Percentiles rank a stretch among this genome's conserved stretches.
These are phyloP conservation scores for Amitus sp. DNA, from an alignment of 2,888 invertebrate species.

Conservation along the genomic window DNA sequence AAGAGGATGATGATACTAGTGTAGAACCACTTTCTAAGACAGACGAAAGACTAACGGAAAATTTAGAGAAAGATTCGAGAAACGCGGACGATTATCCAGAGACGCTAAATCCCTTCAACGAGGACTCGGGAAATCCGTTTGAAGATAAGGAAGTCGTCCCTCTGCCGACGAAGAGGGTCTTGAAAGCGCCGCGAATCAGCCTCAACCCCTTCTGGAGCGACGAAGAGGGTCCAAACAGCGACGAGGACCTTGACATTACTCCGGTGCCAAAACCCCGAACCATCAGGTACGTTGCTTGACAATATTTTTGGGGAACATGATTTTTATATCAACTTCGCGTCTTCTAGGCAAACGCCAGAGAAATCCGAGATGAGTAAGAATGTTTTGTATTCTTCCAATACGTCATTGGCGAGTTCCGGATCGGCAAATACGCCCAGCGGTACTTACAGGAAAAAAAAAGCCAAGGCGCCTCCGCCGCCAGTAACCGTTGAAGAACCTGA, in stretches of 20 bases:
- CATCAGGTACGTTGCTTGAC: conserved; percentile 64
- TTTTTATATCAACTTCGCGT: no score
- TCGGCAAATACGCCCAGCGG: conserved; percentile 66
- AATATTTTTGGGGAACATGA: no score
- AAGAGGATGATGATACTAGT: conserved; percentile 5
- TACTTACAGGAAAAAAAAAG: conserved; percentile 73
- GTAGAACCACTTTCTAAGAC: conserved; percentile 32
- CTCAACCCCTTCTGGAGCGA: conserved; percentile 81
- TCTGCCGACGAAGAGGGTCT: conserved; percentile 59
- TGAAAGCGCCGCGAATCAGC: conserved; percentile 69
- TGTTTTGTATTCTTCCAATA: conserved; percentile 61
- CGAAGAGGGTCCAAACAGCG: conserved; percentile 70
- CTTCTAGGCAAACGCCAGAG: no score
- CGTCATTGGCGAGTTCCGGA: conserved; percentile 63
- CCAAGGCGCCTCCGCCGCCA: conserved; percentile 78
- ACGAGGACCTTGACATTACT: conserved; percentile 37
- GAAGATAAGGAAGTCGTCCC: conserved; percentile 50
- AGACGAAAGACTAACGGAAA: conserved; percentile 10
- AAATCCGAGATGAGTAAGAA: conserved; percentile 53
- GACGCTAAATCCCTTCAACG: conserved; percentile 85
- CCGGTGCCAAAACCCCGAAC: conserved; percentile 68
- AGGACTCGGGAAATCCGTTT: conserved; percentile 61
- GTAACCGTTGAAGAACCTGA: conserved; percentile 40
- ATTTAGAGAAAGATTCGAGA: conserved; percentile 46
- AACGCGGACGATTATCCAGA: conserved; percentile 73